Evolutionary conservation across 2,113 vertebrate species (phyloP), one percentile per base, ranked within the genome.

Genomic region (Oophaga pumilio): DNA sequence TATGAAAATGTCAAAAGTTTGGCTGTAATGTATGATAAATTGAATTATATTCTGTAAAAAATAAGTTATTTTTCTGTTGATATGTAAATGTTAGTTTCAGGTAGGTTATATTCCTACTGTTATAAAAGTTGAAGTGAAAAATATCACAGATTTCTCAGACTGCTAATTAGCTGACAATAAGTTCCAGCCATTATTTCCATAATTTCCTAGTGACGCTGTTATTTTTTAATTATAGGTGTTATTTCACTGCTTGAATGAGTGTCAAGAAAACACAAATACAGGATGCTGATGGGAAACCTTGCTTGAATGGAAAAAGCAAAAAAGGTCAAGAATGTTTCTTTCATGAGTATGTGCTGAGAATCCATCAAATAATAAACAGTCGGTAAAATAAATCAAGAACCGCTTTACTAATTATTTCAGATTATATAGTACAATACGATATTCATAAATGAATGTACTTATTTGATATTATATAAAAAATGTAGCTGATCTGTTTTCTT

Each of bases 221-320:
- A 20, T 79, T 80, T 86, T 56, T 69, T 80, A 86, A 87, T 87
- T 87, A 80, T 80, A 68, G 26, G 76, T 87, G 62, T 87, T 56
- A 71, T 80, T 80, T 22, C 53, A 87, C 28, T 59, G 53, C 26
- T 24, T 57, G 49, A 49, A 59, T 71, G n/a, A 81, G 77, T 24
- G 52, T 59, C 71, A 87, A 49, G 17, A 24, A 53, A 66, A 26
- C 49, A 68, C 22, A 68, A 82, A 82, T 53, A 26, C 22, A 2
- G 24, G 33, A 50, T 24, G 13, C 62, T 82, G 81, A 11, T 26
- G n/a, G 52, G 33, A 82, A 82, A 33, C 56, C 14, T 0, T 20
- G 11, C 43, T n/a, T 79, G 1, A 33, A 66, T 60, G 5, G 20
- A 22, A 57, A 78, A 62, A 56, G 22, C 26, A 52, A 26, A 78